A percentile compares a stretch with the other conserved stretches of the same genome.
Conservation (phyloP, 1,140 invertebrate genomes). For the Euwallacea fornicatus region DNA sequence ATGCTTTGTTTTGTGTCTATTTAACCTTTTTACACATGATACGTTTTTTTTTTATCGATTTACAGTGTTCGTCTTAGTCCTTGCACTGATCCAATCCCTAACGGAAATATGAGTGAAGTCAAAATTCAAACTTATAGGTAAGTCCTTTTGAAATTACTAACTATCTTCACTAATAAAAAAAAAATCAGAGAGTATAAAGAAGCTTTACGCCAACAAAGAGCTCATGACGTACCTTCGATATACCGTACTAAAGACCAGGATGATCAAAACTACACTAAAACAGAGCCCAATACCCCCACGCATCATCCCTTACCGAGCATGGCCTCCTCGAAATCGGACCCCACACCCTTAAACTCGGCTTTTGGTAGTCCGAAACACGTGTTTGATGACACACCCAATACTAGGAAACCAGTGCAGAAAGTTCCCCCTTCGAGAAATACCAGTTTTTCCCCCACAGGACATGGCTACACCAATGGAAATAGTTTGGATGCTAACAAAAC, state of each 20-base stretch:
- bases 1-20: not conserved
- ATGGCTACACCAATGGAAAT: conserved; percentile 33
- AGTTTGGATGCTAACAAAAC: conserved; percentile 20
- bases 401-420: conserved; percentile 62
- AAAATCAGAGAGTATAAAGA: conserved; percentile 81
- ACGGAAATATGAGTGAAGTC: conserved; percentile 62
- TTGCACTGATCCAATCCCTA: conserved; percentile 42
- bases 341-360: conserved; percentile 51
- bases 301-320: conserved; percentile 47
- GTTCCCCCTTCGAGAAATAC: conserved; percentile 59
- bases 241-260: conserved; percentile 65
- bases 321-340: conserved; percentile 53
- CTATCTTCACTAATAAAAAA: conserved; percentile 5
- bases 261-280: conserved; percentile 51
- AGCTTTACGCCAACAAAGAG: conserved; percentile 79
- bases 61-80: conserved; percentile 51
- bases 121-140: conserved; percentile 85
- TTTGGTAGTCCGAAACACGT: conserved; percentile 50
- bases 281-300: conserved; percentile 53
- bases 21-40: not conserved
- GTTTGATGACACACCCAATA: conserved; percentile 48
- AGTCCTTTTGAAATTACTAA: conserved; percentile 11
- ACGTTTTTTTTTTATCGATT: conserved; percentile 21
- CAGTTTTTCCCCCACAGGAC: conserved; percentile 46
- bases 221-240: conserved; percentile 68